Percentiles rank a stretch among this genome's conserved stretches.
Conservation (phyloP, 2,113 vertebrate species). For the Nettapus auritus region DNA sequence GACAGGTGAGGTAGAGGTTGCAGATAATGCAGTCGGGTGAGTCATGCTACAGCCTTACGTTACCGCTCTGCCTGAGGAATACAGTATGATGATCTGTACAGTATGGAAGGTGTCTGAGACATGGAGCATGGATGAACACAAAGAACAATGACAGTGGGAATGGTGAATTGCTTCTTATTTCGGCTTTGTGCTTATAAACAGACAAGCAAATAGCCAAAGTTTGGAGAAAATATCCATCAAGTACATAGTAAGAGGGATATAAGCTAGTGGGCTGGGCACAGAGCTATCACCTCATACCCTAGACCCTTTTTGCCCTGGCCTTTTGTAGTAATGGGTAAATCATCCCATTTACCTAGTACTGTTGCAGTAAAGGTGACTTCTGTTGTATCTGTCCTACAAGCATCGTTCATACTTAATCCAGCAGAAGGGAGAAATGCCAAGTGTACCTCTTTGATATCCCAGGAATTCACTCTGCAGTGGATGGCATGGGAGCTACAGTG, state of each 20-base stretch:
- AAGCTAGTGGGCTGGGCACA: not conserved
- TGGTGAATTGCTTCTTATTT: conserved; percentile 35
- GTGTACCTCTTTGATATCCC: not conserved
- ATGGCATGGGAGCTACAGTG: not conserved
- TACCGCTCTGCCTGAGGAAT: conserved; percentile 21
- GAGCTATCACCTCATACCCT: not conserved
- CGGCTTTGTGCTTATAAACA: conserved; percentile 10
- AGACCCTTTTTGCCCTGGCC: not conserved
- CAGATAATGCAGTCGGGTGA: not conserved
- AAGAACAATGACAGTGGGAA: conserved; percentile 49
- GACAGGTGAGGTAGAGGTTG: not conserved
- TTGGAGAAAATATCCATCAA: conserved; percentile 10
- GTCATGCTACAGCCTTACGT: not conserved
- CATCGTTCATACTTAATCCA: not conserved
- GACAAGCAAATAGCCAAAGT: conserved; percentile 34
- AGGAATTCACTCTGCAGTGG: not conserved
- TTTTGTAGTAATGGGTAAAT: not conserved
- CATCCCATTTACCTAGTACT: not conserved
- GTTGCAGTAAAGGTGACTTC: not conserved
- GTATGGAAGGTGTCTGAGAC: conserved; percentile 57
- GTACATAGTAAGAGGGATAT: conserved; percentile 5
- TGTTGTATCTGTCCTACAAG: not conserved
- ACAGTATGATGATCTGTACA: conserved; percentile 70
- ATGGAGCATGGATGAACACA: conserved; percentile 44
- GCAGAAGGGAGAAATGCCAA: not conserved